Evolutionary conservation across 2,888 invertebrate genomes (phyloP).

Genomic region (Hypercompe scribonia): DNA sequence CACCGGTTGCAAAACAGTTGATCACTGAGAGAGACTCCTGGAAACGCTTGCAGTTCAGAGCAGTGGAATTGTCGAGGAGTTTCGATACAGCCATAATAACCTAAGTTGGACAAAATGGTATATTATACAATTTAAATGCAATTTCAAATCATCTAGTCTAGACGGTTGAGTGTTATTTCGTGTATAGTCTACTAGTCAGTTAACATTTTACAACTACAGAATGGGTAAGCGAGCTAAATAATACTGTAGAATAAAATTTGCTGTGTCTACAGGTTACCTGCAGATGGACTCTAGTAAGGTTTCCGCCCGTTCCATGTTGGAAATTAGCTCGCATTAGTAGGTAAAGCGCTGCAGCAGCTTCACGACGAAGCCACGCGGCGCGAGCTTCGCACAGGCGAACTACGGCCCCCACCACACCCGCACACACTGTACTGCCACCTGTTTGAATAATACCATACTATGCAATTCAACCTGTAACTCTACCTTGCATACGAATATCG

Average conservation of each 20-base stretch:
- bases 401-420: constrained; percentile 92
- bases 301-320: constrained; percentile 94
- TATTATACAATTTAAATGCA: too few species aligned
- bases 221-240: too few species aligned
- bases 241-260: neutral
- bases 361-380: constrained; percentile 93
- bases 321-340: constrained; percentile 97
- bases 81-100: constrained; percentile 98
- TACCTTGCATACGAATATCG: too few species aligned
- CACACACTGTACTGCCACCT: constrained; percentile 93
- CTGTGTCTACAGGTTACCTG: constrained; percentile 86
- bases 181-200: too few species aligned
- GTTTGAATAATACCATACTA: neutral
- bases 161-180: too few species aligned
- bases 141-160: too few species aligned
- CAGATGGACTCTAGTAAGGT: constrained; percentile 95
- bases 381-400: constrained; percentile 95
- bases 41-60: constrained; percentile 96
- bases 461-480: too few species aligned
- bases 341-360: constrained; percentile 96
- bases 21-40: constrained; percentile 97
- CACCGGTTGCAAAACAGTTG: constrained; percentile 96
- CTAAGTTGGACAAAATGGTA: constrained; percentile 68
- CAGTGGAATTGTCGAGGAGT: constrained; percentile 96
- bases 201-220: too few species aligned